Percentiles rank a stretch among this genome's conserved stretches.
These are phyloP conservation scores for Ellobium chinense DNA, from an alignment of 2,888 invertebrate genomes.

Conservation along the genomic window DNA sequence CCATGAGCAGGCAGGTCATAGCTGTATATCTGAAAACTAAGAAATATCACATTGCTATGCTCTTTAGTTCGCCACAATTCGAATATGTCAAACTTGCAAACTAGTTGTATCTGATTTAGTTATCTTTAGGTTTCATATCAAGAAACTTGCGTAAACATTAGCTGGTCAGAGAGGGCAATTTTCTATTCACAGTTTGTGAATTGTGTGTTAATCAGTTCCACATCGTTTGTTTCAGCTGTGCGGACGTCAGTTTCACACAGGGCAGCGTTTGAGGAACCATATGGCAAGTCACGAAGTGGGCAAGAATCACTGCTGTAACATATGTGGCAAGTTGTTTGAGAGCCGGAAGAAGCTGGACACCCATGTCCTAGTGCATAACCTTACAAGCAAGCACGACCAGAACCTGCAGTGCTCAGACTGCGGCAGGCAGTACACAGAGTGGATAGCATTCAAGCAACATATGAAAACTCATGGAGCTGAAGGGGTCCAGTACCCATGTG, in stretches of 20 bases:
- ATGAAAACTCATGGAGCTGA: conserved; percentile 54
- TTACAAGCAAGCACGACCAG: conserved; percentile 45
- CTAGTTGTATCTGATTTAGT: no score
- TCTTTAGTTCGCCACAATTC: no score
- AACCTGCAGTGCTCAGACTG: conserved; percentile 45
- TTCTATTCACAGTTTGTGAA: neutral
- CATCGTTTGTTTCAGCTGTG: conserved; percentile 49
- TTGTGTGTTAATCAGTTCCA: neutral
- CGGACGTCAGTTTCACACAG: conserved; percentile 52
- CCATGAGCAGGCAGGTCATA: no score
- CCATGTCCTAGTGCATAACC: conserved; percentile 50
- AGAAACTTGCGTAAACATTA: no score
- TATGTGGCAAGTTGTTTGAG: conserved; percentile 56
- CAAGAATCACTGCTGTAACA: conserved; percentile 53
- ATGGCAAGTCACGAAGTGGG: conserved; percentile 51
- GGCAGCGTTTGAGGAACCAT: conserved; percentile 50
- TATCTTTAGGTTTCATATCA: no score
- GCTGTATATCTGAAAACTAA: no score
- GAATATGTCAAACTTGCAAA: no score
- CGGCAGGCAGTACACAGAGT: conserved; percentile 47
- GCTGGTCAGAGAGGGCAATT: no score
- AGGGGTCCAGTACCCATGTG: conserved; percentile 52
- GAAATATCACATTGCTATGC: no score
- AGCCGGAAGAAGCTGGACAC: conserved; percentile 52
- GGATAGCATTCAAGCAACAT: conserved; percentile 53